Percentiles rank a stretch among this genome's conserved stretches.
Conservation (phyloP, 1,140 invertebrate genomes). For the Holcopasites calliopsidis region DNA sequence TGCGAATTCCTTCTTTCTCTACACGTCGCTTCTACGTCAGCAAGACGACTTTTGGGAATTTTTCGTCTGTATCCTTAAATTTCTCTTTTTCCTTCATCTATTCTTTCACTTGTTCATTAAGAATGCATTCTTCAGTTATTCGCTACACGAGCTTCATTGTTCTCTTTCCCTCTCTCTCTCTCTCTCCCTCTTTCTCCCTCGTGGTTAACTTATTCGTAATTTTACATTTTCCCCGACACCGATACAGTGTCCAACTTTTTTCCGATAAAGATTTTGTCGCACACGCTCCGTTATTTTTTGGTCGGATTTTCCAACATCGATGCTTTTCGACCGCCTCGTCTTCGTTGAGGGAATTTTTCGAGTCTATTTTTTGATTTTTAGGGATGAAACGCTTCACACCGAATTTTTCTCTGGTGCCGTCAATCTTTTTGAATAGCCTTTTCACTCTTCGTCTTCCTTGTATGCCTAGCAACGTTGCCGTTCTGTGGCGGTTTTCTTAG, state of each 20-base stretch:
- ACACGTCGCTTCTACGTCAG: not conserved
- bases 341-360: conserved; percentile 6
- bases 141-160: not conserved
- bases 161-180: not conserved
- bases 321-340: conserved; percentile 1
- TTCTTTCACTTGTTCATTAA: too few relatives aligned
- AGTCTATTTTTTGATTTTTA: conserved; percentile 6
- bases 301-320: not conserved
- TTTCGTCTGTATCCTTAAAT: not conserved
- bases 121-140: too few relatives aligned
- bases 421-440: conserved; percentile 30
- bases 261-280: not conserved
- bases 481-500: conserved; percentile 48
- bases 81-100: not conserved
- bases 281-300: conserved; percentile 5
- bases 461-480: conserved; percentile 49
- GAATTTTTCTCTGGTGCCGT: conserved; percentile 17
- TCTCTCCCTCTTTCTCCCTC: not conserved
- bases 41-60: not conserved
- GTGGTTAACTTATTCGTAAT: not conserved
- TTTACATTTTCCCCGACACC: not conserved
- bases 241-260: not conserved
- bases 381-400: conserved; percentile 9
- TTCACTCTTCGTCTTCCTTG: conserved; percentile 27
- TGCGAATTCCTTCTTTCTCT: conserved; percentile 33